Evolutionary conservation across 53 echinoderm and acorn worm genomes (phyloP).

Genomic region (Arbacia lixula): DNA sequence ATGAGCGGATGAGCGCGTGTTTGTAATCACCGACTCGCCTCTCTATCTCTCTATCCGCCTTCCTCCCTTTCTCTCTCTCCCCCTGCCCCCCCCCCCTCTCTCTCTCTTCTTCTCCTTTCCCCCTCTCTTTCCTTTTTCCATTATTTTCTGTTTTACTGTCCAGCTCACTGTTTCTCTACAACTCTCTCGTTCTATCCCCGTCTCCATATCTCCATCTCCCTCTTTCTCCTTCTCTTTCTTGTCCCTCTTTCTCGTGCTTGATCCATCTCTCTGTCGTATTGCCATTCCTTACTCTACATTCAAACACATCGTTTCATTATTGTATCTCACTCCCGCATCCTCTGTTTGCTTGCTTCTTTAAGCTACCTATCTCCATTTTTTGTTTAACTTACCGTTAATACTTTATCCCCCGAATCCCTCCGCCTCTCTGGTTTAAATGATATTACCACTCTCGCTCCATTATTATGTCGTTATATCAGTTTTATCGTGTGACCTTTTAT

Average conservation of each 20-base stretch:
- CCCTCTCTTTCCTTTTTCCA: background rate
- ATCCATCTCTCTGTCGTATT: background rate
- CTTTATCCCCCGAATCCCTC: background rate
- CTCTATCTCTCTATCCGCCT: background rate
- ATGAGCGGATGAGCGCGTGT: slow-evolving; percentile 34
- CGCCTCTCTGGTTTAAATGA: background rate
- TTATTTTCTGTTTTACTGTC: background rate
- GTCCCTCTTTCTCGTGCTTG: background rate
- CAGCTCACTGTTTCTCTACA: background rate
- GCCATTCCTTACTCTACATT: background rate
- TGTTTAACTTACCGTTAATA: background rate
- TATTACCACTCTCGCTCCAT: no score
- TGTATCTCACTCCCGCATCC: no score
- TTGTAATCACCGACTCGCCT: slow-evolving; percentile 42
- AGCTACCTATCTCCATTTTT: background rate
- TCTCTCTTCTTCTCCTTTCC: background rate
- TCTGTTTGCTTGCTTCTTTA: background rate
- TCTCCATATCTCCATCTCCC: background rate
- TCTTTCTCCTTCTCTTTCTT: background rate
- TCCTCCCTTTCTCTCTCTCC: background rate
- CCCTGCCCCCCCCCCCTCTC: background rate
- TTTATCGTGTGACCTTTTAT: no score
- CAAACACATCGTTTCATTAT: no score
- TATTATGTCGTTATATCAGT: no score
- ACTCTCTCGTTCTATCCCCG: background rate